These are phyloP conservation scores for Serrognathus titanus DNA, from an alignment of 2,888 invertebrate species.

Conservation along the genomic window DNA sequence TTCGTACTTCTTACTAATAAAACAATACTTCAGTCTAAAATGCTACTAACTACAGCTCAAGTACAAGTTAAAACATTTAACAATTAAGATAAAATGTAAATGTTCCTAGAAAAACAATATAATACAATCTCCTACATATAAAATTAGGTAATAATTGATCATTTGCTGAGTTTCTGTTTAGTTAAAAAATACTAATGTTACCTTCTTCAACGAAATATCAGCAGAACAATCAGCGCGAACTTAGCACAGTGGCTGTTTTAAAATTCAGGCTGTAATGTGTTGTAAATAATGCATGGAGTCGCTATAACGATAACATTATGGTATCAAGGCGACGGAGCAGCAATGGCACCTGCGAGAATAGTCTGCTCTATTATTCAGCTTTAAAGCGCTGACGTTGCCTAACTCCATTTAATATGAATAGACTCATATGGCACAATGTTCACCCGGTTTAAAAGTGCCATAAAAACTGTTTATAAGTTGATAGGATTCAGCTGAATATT, in stretches of 20 bases:
- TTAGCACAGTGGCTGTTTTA: slow-evolving; percentile 11
- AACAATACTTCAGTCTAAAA: too few species aligned
- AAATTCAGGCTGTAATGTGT: slow-evolving; percentile 36
- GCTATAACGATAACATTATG: slow-evolving; percentile 30
- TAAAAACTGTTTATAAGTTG: slow-evolving; percentile 36
- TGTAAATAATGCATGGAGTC: slow-evolving; percentile 36
- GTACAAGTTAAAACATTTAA: too few species aligned
- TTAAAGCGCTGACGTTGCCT: slow-evolving; percentile 45
- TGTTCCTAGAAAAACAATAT: too few species aligned
- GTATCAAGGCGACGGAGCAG: slow-evolving; percentile 28
- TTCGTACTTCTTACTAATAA: too few species aligned
- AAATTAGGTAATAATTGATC: too few species aligned
- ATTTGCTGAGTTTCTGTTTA: too few species aligned
- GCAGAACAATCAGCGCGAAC: slow-evolving; percentile 13
- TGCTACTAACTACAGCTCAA: too few species aligned
- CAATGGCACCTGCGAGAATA: slow-evolving; percentile 48
- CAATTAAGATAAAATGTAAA: too few species aligned
- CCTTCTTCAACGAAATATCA: too few species aligned
- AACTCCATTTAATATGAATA: slow-evolving; percentile 49
- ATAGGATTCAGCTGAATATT: slow-evolving; percentile 33
- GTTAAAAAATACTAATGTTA: too few species aligned
- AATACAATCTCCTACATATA: too few species aligned
- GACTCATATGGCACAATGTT: slow-evolving; percentile 44
- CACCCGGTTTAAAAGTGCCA: slow-evolving; percentile 31
- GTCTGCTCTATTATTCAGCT: slow-evolving; percentile 45